Base-by-base conservation (phyloP, 2,888 invertebrate genomes). In the Drosophila eohydei region DNA sequence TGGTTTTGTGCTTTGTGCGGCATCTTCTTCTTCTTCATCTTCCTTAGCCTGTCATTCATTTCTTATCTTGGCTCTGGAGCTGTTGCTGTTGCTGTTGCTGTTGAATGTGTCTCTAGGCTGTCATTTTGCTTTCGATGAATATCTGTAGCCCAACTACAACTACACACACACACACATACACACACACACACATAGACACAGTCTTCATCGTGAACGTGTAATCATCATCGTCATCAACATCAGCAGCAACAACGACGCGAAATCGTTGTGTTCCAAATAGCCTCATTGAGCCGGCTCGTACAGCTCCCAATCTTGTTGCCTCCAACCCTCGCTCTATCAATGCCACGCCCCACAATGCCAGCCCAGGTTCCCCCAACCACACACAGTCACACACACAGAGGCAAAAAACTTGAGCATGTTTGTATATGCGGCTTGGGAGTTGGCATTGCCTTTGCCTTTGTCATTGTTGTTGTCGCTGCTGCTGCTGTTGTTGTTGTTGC, bases 21-120 rank as follows among this genome's bases (percentile, higher is more conserved):
- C 52, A 38, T 38, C 52, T 38, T 38, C 38, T 38, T 40, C 54
- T 40, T 40, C 40, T 5, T 38, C 52, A 26, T 52, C 43, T 57
- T 44, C 43, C 76, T 61, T 65, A 66, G 83, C 69, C 71, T 83
- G 86, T 80, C 86, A 85, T 86, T 86, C 81, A 88, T 88, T 84
- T 88, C 83, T 88, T 86, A 83, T 85, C 89, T 83, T 85, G 61
- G 58, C 72, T 75, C 56, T 64, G 62, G 56, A 68, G 78, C 80
- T 78, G 74, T 81, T 78, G 78, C 68, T 80, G 54, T 28, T 71
- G 74, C 72, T 80, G 69, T 40, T 78, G 83, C 36, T 79, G 83
- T 78, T 86, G 91, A 91, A 92, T 92, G 92, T 92, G 91, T 92
- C 92, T 92, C 91, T 91, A 84, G 92, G 92, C 92, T 92, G 91